These are phyloP conservation scores for Monodelphis domestica DNA, from an alignment of 2,797 vertebrate genomes.

Conservation along the genomic window DNA sequence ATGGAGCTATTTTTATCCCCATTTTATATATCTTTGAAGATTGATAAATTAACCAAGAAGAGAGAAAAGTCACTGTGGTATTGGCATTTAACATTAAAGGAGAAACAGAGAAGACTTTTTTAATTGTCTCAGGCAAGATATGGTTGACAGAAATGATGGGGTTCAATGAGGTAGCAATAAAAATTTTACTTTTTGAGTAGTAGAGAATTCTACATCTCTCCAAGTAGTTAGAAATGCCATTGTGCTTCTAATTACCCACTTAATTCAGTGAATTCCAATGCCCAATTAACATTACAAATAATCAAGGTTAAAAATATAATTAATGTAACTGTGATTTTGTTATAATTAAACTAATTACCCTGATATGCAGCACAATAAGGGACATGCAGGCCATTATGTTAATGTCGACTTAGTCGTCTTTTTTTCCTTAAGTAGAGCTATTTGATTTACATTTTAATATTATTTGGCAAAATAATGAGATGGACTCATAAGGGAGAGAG, in stretches of 20 bases:
- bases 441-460: slow-evolving; percentile 81
- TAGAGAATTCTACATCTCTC: not conserved
- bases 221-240: slow-evolving; percentile 74
- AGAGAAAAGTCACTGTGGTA: slow-evolving; percentile 5
- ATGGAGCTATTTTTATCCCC: not conserved
- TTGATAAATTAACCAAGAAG: slow-evolving; percentile 34
- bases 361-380: slow-evolving; percentile 76
- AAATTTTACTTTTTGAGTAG: not conserved
- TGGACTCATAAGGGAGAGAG: slow-evolving; percentile 66
- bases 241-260: slow-evolving; percentile 74
- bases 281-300: slow-evolving; percentile 78
- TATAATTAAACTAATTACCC: slow-evolving; percentile 83
- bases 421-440: slow-evolving; percentile 70
- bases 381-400: slow-evolving; percentile 69
- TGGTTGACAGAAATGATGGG: not conserved
- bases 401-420: slow-evolving; percentile 80
- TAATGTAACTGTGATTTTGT: slow-evolving; percentile 76
- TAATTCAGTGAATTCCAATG: slow-evolving; percentile 76
- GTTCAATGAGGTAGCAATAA: slow-evolving; percentile 22
- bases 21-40: not conserved
- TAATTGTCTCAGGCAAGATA: not conserved
- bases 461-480: slow-evolving; percentile 76
- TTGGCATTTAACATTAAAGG: slow-evolving; percentile 12
- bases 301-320: slow-evolving; percentile 83
- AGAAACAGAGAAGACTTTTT: not conserved